phyloP scores from a whole-genome alignment of 2,888 invertebrate species.

The Agapetus fuscipes region DNA sequence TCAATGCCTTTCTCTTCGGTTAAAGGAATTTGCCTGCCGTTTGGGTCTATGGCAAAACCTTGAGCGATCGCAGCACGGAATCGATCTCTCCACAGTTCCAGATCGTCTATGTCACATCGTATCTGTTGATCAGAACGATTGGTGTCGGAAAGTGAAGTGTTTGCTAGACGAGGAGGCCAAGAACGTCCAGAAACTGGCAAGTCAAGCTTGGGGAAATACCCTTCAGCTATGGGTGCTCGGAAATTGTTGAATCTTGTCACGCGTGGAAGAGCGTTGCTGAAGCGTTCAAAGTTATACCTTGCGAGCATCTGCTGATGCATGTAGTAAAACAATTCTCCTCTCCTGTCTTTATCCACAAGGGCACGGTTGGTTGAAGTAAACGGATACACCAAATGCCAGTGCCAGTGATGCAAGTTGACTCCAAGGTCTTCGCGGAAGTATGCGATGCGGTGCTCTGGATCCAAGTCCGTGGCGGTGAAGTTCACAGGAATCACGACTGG shows the following conservation, averaged over 20 bases:
- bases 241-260: conserved; percentile 54
- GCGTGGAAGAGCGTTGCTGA: conserved; percentile 58
- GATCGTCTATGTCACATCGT: conserved; percentile 50
- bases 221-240: conserved; percentile 60
- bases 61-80: conserved; percentile 64
- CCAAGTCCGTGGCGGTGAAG: conserved; percentile 62
- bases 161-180: conserved; percentile 60
- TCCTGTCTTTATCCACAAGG: conserved; percentile 59
- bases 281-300: conserved; percentile 64
- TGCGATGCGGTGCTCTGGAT: conserved; percentile 68
- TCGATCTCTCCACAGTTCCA: conserved; percentile 67
- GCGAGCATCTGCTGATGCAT: conserved; percentile 66
- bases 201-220: conserved; percentile 75
- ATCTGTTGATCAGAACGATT: conserved; percentile 55
- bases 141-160: conserved; percentile 51
- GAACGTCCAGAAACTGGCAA: conserved; percentile 58
- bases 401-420: conserved; percentile 83
- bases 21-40: conserved; percentile 45
- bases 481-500: conserved; percentile 60
- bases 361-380: conserved; percentile 50
- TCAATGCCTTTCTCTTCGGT: conserved; percentile 68
- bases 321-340: conserved; percentile 71
- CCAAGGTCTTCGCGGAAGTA: conserved; percentile 82
- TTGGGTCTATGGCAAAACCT: conserved; percentile 45
- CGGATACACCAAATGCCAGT: conserved; percentile 84